Percentiles rank a stretch among this genome's conserved stretches.
These are phyloP conservation scores for Macropus fuliginosus DNA, from an alignment of 2,797 vertebrate species.

Conservation along the genomic window DNA sequence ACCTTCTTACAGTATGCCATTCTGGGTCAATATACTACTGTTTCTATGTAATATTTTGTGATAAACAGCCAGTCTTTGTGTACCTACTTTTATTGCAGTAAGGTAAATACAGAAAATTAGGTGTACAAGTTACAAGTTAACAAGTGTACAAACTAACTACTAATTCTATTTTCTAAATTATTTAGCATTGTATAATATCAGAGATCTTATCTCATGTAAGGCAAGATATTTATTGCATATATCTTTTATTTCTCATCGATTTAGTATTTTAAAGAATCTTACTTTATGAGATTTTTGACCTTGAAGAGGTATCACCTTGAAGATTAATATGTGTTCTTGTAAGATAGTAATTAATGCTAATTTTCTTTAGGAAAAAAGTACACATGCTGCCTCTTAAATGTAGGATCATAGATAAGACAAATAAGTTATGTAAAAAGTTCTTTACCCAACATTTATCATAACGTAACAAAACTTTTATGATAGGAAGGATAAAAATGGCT, in stretches of 20 bases:
- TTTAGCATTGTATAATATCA: slow-evolving; percentile 25
- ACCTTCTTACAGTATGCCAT: not conserved
- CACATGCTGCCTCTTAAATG: not conserved
- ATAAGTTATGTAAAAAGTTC: not conserved
- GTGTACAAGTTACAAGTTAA: not conserved
- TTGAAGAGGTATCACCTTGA: slow-evolving; percentile 24
- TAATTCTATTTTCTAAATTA: slow-evolving; percentile 19
- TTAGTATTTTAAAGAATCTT: slow-evolving; percentile 40
- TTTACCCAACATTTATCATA: not conserved
- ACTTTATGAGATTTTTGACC: slow-evolving; percentile 10
- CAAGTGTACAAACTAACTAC: not conserved
- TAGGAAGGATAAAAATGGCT: not conserved
- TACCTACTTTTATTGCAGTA: not conserved
- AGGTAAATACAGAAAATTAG: not conserved
- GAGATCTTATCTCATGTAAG: slow-evolving; percentile 38
- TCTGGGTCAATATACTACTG: not conserved
- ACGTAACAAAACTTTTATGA: not conserved
- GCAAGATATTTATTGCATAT: not conserved
- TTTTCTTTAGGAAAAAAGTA: slow-evolving; percentile 8
- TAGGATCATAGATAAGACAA: not conserved
- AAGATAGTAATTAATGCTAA: slow-evolving; percentile 27
- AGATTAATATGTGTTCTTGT: not conserved
- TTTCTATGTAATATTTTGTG: not conserved
- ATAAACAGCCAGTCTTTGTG: not conserved
- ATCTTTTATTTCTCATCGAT: slow-evolving; percentile 34